Conservation (phyloP, 1,140 invertebrate species). For the Ruditapes philippinarum region DNA sequence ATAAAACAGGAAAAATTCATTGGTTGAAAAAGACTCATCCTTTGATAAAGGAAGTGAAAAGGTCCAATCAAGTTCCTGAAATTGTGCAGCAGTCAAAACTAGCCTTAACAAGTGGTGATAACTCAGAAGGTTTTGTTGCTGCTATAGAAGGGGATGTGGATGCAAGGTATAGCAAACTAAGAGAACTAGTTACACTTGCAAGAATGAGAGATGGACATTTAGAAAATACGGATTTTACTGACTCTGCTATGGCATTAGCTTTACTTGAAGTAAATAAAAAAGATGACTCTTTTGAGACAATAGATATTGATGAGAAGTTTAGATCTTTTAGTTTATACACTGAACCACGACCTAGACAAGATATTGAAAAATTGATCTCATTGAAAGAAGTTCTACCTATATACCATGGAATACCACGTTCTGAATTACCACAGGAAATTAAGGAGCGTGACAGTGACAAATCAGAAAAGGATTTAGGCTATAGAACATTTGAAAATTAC, state of each 20-base stretch:
- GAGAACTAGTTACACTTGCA: constrained; percentile 32
- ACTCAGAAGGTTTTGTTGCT: constrained; percentile 43
- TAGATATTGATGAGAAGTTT: constrained; percentile 29
- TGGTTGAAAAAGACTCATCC: constrained; percentile 50
- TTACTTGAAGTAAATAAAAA: constrained; percentile 27
- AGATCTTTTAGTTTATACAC: constrained; percentile 52
- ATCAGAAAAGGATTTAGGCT: not conserved
- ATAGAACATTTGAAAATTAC: not conserved
- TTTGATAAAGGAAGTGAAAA: not conserved
- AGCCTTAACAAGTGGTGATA: not conserved
- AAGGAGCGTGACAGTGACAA: not conserved
- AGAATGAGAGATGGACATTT: constrained; percentile 3
- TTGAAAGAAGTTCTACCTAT: constrained; percentile 9
- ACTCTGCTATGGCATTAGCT: constrained; percentile 3
- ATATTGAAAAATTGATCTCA: constrained; percentile 33
- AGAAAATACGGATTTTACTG: constrained; percentile 28
- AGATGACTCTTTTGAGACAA: constrained; percentile 12
- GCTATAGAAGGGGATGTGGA: constrained; percentile 28
- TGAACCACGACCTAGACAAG: constrained; percentile 32
- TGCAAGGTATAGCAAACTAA: constrained; percentile 30
- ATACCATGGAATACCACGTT: constrained; percentile 47
- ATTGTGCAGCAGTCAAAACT: constrained; percentile 29
- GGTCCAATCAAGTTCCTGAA: constrained; percentile 18
- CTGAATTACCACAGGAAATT: constrained; percentile 13
- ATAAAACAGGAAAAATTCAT: constrained; percentile 17